Conservation (phyloP, 2,113 vertebrate species). For the Syrrhaptes paradoxus region DNA sequence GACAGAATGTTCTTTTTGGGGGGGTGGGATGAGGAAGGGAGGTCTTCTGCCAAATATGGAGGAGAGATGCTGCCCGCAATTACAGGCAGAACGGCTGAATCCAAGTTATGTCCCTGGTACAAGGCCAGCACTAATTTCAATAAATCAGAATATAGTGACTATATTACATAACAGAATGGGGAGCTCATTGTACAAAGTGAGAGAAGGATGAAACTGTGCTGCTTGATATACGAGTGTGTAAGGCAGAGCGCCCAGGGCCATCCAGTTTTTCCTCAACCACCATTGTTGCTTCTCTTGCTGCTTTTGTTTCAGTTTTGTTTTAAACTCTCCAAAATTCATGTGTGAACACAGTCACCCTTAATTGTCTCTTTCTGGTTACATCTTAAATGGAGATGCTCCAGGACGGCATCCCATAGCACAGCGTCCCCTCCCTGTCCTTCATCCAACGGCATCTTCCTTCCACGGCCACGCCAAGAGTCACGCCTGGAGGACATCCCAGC, state of each 20-base stretch:
- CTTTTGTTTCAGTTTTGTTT: background rate
- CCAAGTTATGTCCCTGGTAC: background rate
- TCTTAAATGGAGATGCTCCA: background rate
- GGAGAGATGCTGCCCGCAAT: background rate
- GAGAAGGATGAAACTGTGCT: background rate
- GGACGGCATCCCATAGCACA: background rate
- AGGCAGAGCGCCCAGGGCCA: background rate
- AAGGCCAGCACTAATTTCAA: background rate
- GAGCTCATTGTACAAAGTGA: background rate
- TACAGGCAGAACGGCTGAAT: background rate
- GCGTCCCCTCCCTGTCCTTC: background rate
- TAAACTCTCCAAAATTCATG: background rate
- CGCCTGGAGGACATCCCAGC: background rate
- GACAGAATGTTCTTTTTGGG: background rate
- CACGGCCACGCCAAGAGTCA: rapidly evolving
- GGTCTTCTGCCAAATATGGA: background rate
- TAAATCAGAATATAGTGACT: background rate
- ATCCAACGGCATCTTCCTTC: rapidly evolving
- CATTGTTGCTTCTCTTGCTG: background rate
- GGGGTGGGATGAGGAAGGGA: background rate
- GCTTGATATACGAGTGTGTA: background rate
- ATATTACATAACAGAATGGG: background rate
- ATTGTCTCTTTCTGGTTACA: background rate
- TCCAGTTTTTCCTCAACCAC: background rate
- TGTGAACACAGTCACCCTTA: background rate